These are phyloP conservation scores for Lithobius niger DNA, from an alignment of 1,140 invertebrate genomes.

Conservation along the genomic window DNA sequence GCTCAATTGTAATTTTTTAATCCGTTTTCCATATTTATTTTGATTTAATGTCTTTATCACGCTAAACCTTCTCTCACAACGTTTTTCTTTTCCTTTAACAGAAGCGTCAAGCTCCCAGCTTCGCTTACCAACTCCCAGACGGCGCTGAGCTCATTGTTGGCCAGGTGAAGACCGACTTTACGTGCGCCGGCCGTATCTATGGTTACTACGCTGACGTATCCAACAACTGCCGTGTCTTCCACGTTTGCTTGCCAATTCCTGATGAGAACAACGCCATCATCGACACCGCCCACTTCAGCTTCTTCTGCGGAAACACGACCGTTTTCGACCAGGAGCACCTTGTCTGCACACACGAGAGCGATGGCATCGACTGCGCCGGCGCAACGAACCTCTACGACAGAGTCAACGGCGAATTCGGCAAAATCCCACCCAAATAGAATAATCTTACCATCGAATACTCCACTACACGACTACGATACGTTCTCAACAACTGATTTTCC, in stretches of 20 bases:
- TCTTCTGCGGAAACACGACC: slow-evolving; percentile 20
- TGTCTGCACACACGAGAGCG: slow-evolving; percentile 48
- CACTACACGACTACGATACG: too few relatives aligned
- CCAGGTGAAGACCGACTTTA: slow-evolving; percentile 39
- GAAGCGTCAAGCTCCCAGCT: background rate
- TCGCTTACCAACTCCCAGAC: slow-evolving; percentile 20
- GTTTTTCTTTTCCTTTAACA: too few relatives aligned
- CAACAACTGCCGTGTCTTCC: slow-evolving; percentile 75
- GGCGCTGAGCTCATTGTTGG: slow-evolving; percentile 22
- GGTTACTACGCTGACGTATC: slow-evolving; percentile 76
- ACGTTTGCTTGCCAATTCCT: slow-evolving; percentile 59
- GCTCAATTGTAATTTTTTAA: too few relatives aligned
- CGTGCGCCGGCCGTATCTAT: slow-evolving; percentile 56
- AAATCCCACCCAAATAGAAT: background rate
- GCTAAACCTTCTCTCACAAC: too few relatives aligned
- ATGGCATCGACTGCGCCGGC: slow-evolving; percentile 51
- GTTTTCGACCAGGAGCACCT: slow-evolving; percentile 44
- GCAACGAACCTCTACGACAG: slow-evolving; percentile 46
- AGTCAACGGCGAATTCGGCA: background rate
- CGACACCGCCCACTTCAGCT: slow-evolving; percentile 40
- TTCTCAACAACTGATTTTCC: too few relatives aligned
- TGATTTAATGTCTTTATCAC: too few relatives aligned
- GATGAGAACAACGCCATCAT: slow-evolving; percentile 40
- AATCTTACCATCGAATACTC: too few relatives aligned
- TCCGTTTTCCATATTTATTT: too few relatives aligned